Evolutionary conservation across 2,888 invertebrate species (phyloP).

Genomic region (Phymatocera aterrima): DNA sequence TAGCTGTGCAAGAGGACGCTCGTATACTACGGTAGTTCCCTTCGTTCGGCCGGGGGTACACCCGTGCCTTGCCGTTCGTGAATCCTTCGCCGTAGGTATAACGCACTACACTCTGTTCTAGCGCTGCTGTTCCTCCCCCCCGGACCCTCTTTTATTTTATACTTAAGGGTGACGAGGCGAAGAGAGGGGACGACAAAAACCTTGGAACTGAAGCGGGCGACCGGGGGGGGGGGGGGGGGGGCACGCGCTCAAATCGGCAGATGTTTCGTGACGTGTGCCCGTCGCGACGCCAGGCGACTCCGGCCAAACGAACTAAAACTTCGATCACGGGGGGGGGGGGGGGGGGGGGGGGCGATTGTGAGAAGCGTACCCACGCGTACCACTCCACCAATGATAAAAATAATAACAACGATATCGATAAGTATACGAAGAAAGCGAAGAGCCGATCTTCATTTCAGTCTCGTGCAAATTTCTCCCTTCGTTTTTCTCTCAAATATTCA

Average conservation of each 20-base stretch:
- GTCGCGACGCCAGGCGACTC: constrained; percentile 2
- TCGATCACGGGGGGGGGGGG: neutral
- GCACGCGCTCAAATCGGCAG: constrained; percentile 60
- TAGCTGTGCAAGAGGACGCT: too few relatives aligned
- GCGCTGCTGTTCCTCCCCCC: neutral
- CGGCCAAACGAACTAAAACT: neutral
- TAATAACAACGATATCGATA: neutral
- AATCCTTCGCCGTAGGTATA: too few relatives aligned
- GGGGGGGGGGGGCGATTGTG: neutral
- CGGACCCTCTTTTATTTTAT: neutral
- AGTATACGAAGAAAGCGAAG: too few relatives aligned
- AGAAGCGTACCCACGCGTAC: constrained; percentile 16
- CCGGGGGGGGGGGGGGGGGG: too few relatives aligned
- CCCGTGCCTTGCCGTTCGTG: too few relatives aligned
- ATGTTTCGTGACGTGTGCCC: constrained; percentile 72
- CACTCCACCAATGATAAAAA: neutral
- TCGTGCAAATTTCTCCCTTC: too few relatives aligned
- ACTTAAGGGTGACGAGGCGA: neutral
- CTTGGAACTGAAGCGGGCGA: too few relatives aligned
- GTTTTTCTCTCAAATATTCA: too few relatives aligned
- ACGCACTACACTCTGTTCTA: neutral
- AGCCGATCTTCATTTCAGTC: too few relatives aligned
- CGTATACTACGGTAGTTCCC: too few relatives aligned
- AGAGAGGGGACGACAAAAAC: too few relatives aligned
- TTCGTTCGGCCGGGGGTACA: too few relatives aligned